Evolutionary conservation across 2,113 vertebrate species (phyloP).

Genomic region (Cyanistes caeruleus): DNA sequence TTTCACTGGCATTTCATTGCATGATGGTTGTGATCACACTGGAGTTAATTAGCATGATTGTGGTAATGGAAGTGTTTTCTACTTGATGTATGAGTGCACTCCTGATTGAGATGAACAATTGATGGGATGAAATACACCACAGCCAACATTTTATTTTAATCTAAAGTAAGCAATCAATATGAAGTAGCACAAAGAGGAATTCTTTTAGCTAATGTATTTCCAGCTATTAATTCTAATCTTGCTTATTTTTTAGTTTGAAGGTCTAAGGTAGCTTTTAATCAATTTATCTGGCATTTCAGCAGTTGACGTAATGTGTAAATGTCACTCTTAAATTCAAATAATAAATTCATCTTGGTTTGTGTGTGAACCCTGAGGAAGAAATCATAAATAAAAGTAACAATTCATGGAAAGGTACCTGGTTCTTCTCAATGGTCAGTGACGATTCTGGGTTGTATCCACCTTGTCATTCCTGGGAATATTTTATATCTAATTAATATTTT

Average conservation of each 20-base stretch:
- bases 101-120: background rate
- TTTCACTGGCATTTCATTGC: background rate
- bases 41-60: background rate
- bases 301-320: background rate
- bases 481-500: background rate
- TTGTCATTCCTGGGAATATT: background rate
- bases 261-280: background rate
- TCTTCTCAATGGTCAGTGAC: background rate
- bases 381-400: background rate
- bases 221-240: conserved; percentile 16
- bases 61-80: background rate
- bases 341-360: background rate
- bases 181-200: background rate
- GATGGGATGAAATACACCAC: background rate
- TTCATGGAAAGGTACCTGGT: background rate
- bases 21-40: background rate
- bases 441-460: background rate
- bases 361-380: background rate
- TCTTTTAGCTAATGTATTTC: background rate
- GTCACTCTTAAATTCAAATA: background rate
- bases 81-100: background rate
- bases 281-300: background rate
- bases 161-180: background rate
- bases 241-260: conserved; percentile 3
- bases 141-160: background rate